Base-by-base conservation (phyloP, 2,113 vertebrate species). In the Apistogramma diplotaenia region DNA sequence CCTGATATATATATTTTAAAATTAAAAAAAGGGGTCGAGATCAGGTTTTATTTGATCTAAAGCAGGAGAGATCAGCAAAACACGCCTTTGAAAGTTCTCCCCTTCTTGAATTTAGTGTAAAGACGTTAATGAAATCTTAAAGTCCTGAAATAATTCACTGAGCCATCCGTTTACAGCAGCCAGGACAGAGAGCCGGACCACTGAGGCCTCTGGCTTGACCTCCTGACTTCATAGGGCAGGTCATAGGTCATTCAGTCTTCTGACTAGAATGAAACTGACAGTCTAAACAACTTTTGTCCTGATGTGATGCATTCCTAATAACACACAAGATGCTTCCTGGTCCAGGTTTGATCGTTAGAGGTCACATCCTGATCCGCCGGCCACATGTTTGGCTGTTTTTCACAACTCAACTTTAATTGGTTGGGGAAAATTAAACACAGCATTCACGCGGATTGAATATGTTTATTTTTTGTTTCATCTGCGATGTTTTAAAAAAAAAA, bases 381-480 rank as follows among this genome's bases (percentile, higher is more conserved):
- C 40, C 62, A 49, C 2, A 51, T 29, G 25, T 70, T 51, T 4
- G 10, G 25, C 10, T 18, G 5, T 16, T 49, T 49, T 49, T 49
- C 4, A 18, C 2, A 49, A 49, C 2, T 49, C 15, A 13, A 5
- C 43, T 16, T 40, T 40, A 4, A 43, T 43, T 13, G 15, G 5
- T 40, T 21, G 31, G 49, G 29, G 2, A 3, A 71, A 72, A 72
- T 59, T 1, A 58, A 35, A 60, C 12, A 57, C 29, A 71, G 25
- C 31, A 23, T 15, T 65, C 51, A 33, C 27, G n/a, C 19, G 61
- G 27, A 33, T 25, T 1, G 3, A 76, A 43, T 27, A 27, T 57
- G 51, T 76, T 77, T 84, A 7, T 59, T 80, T 73, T 12, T 25
- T 10, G 13, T 77, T 76, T 79, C 51, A 40, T 82, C 3, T 23